Base-by-base conservation (phyloP, 2,113 vertebrate species). In the Turdus rufiventris region DNA sequence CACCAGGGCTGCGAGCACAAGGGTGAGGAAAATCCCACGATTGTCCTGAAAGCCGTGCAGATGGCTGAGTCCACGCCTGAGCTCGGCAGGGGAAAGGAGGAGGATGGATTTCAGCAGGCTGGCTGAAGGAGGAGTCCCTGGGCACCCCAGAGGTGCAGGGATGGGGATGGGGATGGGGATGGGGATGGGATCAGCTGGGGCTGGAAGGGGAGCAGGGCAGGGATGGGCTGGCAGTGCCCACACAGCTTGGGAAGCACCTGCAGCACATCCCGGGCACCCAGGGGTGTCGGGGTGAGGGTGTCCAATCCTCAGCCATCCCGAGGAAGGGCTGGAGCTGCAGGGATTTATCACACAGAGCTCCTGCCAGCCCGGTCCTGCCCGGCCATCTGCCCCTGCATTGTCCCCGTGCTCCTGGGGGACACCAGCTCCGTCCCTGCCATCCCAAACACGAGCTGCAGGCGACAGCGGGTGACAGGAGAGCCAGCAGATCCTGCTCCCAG, bases 201-300 rank as follows among this genome's bases (percentile, higher is more conserved):
- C 36, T 10, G n/a, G n/a, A n/a, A n/a, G n/a, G n/a, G n/a, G n/a
- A n/a, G n/a, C n/a, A n/a, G n/a, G 11, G 62, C 23, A 42, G 63
- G 54, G 10, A 9, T 11, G 38, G 38, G 38, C 38, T 40, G 38
- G 38, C 38, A 40, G 38, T 40, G 38, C 9, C 38, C 38, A 14
- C 4, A 2, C n/a, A 40, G 28, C 38, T 54, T 14, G 2, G n/a
- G 58, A 9, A 61, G 12, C 0, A 1, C 51, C 58, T 2, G 2
- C 38, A 15, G 47, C 61, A 5, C 56, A 1, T 24, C 56, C 83
- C 67, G 36, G 12, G 18, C 19, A 19, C 26, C 2, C 38, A 1
- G 47, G 4, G 70, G 2, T 0, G 2, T 5, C 14, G 3, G n/a
- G 33, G 57, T 9, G 40, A 12, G 24, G 14, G 18, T 9, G 0